Evolutionary conservation across 2,797 vertebrate species (phyloP), one percentile per base, ranked within the genome.

Genomic region (Serranus cabrilla): DNA sequence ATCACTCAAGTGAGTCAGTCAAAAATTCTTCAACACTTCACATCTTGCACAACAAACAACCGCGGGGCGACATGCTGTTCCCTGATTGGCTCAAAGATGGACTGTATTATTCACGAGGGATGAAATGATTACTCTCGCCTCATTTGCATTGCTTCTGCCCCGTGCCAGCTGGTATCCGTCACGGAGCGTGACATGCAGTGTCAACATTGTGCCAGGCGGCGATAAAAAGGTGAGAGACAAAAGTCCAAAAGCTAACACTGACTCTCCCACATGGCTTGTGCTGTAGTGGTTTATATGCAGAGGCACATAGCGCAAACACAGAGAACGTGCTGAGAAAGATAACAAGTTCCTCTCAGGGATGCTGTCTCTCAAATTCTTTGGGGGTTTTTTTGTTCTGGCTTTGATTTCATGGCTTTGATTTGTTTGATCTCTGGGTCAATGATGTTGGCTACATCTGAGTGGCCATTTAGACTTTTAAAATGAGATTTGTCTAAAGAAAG

Each of bases 161-260:
- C 7, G 4, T 60, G 80, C 82, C 86, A 88, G 80, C 81, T 73
- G 74, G 55, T 81, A 27, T 47, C 58, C 20, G 25, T 82, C 77
- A 61, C 62, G 67, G 68, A 76, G 83, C 58, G 79, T 63, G 78
- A 87, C 67, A 71, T 25, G 12, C 71, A 56, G 52, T 62, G 89
- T 91, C 90, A 88, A 87, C 87, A 83, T 18, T 71, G 76, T 81
- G 81, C 74, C 78, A 70, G 84, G 76, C 31, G 2, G 60, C 17
- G 69, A 83, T 84, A 82, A 85, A 89, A 87, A 89, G 83, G 80
- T 81, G 83, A 76, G 75, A 84, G 57, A 80, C 80, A 72, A 76
- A 47, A 62, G 73, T 57, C 75, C 80, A 54, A 80, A 76, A 79
- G 85, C 78, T 34, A 87, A 80, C 83, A 84, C 20, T 9, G 81